phyloP scores from a whole-genome alignment of 2,797 vertebrate genomes.

The Enteromius fasciolatus region DNA sequence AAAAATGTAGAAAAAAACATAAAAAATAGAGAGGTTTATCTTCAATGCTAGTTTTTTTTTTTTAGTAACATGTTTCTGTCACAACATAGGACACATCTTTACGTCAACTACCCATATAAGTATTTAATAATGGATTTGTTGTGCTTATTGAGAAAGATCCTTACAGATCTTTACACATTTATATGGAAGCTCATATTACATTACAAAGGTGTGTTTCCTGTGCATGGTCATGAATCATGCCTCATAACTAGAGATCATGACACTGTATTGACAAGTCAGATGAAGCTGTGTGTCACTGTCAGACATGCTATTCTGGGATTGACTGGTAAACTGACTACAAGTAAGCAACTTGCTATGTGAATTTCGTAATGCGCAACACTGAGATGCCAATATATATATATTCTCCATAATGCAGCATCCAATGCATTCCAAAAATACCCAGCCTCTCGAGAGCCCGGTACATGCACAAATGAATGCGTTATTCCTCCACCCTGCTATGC shows the following conservation, averaged over 20 bases:
- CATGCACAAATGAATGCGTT: constrained; percentile 4
- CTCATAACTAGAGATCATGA: constrained; percentile 46
- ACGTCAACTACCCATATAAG: not conserved
- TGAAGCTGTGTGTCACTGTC: constrained; percentile 36
- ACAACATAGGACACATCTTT: no score
- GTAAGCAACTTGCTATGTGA: constrained; percentile 36
- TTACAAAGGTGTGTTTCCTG: constrained; percentile 23
- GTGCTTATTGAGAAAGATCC: not conserved
- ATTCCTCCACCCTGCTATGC: not conserved
- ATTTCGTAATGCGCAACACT: constrained; percentile 55
- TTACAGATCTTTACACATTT: no score
- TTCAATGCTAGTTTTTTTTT: no score
- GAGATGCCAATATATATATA: not conserved
- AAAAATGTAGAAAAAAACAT: no score
- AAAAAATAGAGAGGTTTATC: no score
- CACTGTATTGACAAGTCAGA: constrained; percentile 47
- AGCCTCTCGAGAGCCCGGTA: not conserved
- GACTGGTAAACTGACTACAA: constrained; percentile 65
- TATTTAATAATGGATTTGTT: not conserved
- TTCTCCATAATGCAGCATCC: not conserved
- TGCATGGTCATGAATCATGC: constrained; percentile 16
- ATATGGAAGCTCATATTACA: not conserved
- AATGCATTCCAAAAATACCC: constrained; percentile 5
- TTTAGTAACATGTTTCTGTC: no score
- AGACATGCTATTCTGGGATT: constrained; percentile 60